phyloP scores from a whole-genome alignment of 2,797 vertebrate species.

The Rachycentron canadum region DNA sequence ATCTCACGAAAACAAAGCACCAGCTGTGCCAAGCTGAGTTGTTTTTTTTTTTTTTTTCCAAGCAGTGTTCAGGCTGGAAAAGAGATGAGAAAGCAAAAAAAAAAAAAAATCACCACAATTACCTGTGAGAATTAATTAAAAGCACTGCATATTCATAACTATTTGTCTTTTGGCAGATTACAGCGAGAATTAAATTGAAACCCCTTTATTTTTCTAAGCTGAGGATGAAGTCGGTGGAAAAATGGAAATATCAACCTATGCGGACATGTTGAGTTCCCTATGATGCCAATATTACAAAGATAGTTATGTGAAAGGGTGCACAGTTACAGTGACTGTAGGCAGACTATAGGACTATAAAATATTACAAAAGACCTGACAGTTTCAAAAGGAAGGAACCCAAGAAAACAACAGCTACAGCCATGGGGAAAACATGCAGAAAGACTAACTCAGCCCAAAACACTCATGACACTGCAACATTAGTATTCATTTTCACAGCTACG shows the following conservation, averaged over 20 bases:
- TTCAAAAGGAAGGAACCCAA: neutral
- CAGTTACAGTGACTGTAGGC: neutral
- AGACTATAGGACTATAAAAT: neutral
- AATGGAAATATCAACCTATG: constrained; percentile 8
- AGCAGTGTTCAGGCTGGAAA: neutral
- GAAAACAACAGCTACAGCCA: constrained; percentile 11
- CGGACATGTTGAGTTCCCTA: neutral
- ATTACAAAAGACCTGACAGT: neutral
- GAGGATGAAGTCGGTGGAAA: neutral
- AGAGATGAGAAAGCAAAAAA: constrained; percentile 1
- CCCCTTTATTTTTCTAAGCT: neutral
- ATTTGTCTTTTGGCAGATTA: constrained; percentile 2
- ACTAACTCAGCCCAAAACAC: constrained; percentile 6
- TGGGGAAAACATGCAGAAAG: constrained; percentile 3
- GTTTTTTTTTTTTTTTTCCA: no score
- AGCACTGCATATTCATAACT: neutral
- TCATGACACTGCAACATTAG: constrained; percentile 4
- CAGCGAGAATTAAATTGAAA: neutral
- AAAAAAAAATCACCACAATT: neutral
- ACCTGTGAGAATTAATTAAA: neutral
- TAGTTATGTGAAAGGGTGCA: neutral
- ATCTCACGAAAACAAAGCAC: constrained; percentile 25
- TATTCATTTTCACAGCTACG: constrained; percentile 12
- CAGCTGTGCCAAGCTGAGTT: constrained; percentile 23
- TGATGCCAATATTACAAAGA: neutral